phyloP scores from a whole-genome alignment of 2,113 vertebrate genomes.

The Guaruba guarouba region DNA sequence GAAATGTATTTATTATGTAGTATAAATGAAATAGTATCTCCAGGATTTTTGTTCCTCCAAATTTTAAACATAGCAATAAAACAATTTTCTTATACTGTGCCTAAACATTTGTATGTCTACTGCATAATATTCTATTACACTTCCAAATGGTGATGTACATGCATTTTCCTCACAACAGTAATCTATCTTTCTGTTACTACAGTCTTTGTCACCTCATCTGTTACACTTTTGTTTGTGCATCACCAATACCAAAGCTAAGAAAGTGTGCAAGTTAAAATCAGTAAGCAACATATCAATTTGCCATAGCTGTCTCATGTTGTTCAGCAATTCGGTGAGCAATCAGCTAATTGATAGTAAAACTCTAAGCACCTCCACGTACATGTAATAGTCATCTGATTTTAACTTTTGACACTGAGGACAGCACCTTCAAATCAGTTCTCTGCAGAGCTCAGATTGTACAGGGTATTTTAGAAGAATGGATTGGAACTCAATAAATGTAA shows the following conservation, averaged over 20 bases:
- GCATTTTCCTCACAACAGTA: not conserved
- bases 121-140: not conserved
- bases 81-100: not conserved
- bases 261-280: not conserved
- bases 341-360: not conserved
- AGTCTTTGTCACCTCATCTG: accelerated
- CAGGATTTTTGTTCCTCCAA: not conserved
- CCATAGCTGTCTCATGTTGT: not conserved
- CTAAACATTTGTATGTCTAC: not conserved
- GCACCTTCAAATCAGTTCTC: not conserved
- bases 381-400: not conserved
- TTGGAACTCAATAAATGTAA: not conserved
- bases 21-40: slow-evolving; percentile 4
- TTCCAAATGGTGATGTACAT: not conserved
- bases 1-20: not conserved
- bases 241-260: not conserved
- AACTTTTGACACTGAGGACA: not conserved
- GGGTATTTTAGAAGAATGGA: not conserved
- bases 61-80: slow-evolving; percentile 20
- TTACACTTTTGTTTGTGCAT: not conserved
- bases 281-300: not conserved
- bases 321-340: not conserved
- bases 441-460: not conserved
- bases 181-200: not conserved
- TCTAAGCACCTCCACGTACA: not conserved